phyloP scores from a whole-genome alignment of 2,888 invertebrate genomes.

The Chirona hameri region DNA sequence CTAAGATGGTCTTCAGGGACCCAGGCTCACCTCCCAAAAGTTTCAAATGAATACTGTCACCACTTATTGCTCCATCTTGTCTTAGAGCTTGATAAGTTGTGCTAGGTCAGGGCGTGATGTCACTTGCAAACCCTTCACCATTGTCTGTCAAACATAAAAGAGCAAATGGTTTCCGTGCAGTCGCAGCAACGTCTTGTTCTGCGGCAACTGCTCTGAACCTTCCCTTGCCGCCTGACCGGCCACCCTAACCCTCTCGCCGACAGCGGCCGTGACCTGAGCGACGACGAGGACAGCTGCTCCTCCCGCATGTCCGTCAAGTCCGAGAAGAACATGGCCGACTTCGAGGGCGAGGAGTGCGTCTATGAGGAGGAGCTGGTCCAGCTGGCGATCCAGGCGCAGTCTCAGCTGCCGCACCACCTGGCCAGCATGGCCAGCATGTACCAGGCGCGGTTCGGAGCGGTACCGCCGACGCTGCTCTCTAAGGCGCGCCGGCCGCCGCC shows the following conservation, averaged over 20 bases:
- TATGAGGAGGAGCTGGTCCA: conserved; percentile 67
- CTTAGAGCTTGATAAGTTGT: too few relatives aligned
- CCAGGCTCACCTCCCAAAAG: too few relatives aligned
- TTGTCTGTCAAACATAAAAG: too few relatives aligned
- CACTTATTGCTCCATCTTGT: too few relatives aligned
- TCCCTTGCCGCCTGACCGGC: too few relatives aligned
- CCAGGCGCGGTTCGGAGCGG: conserved; percentile 36
- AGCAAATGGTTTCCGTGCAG: too few relatives aligned
- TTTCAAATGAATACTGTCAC: too few relatives aligned
- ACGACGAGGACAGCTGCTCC: conserved; percentile 75
- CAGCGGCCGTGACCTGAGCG: conserved; percentile 58
- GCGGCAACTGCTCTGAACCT: too few relatives aligned
- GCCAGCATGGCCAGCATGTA: conserved; percentile 48
- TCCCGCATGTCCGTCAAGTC: conserved; percentile 88
- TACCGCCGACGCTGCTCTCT: conserved; percentile 6
- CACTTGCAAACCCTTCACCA: too few relatives aligned
- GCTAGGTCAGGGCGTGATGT: too few relatives aligned
- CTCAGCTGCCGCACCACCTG: conserved; percentile 46
- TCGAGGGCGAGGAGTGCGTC: conserved; percentile 76
- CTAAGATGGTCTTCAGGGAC: too few relatives aligned
- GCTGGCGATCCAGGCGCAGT: conserved; percentile 52
- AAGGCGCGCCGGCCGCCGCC: neutral
- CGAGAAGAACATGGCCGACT: conserved; percentile 90
- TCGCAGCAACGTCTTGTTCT: too few relatives aligned
- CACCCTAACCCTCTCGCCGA: neutral